Conservation (phyloP, 2,113 vertebrate species). For the Bubo bubo region DNA sequence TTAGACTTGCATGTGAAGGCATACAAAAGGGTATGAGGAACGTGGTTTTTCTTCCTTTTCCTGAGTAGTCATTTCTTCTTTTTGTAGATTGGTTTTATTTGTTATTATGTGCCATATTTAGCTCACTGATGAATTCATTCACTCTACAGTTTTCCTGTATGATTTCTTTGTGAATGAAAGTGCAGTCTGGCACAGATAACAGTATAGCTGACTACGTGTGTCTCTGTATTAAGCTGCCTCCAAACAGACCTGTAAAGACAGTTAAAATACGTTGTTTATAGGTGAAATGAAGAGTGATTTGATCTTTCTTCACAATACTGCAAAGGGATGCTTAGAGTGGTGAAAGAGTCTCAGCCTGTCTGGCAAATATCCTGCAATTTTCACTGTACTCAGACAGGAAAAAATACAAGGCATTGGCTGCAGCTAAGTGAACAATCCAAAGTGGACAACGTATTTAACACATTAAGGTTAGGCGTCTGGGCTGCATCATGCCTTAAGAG, state of each 20-base stretch:
- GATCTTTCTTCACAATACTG: neutral
- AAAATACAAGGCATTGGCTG: slow-evolving; percentile 24
- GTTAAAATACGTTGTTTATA: neutral
- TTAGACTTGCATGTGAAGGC: neutral
- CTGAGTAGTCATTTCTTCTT: neutral
- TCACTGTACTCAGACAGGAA: slow-evolving; percentile 32
- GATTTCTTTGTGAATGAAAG: neutral
- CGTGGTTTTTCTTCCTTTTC: neutral
- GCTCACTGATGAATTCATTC: neutral
- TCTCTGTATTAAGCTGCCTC: neutral
- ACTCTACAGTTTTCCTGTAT: neutral
- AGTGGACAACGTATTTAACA: slow-evolving; percentile 44
- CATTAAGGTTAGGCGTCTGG: slow-evolving; percentile 22
- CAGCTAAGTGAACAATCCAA: slow-evolving; percentile 30
- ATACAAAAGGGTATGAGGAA: neutral
- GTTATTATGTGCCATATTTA: neutral
- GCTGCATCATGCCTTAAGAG: slow-evolving; percentile 8
- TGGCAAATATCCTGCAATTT: slow-evolving; percentile 50
- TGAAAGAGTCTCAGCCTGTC: slow-evolving; percentile 11
- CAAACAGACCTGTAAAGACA: neutral
- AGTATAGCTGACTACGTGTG: neutral
- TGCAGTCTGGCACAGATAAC: neutral
- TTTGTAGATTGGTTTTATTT: neutral
- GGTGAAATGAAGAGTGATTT: neutral
- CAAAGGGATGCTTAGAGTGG: neutral